phyloP scores from a whole-genome alignment of 1,140 invertebrate species.

The Drosophila mojavensis region DNA sequence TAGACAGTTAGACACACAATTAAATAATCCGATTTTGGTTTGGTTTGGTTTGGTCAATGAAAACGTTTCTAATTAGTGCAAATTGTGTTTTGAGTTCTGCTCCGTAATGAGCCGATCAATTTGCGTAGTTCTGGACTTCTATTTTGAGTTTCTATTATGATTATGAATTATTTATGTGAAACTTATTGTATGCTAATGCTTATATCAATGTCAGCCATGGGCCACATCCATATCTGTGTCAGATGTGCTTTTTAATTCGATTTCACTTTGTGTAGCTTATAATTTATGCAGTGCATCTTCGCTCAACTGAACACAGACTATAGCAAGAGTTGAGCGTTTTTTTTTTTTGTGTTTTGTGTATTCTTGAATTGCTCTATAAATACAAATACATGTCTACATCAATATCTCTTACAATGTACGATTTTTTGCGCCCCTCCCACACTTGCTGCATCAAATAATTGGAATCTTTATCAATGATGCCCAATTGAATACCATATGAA shows the following conservation, averaged over 20 bases:
- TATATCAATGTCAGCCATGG: conserved; percentile 2
- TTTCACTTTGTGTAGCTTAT: conserved; percentile 13
- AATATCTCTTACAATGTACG: conserved; percentile 1
- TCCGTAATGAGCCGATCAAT: conserved; percentile 36
- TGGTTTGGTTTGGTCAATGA: conserved; percentile 58
- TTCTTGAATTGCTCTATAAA: not conserved
- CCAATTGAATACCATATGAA: conserved; percentile 9
- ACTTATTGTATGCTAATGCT: not conserved
- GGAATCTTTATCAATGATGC: conserved; percentile 12
- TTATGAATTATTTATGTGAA: conserved; percentile 13
- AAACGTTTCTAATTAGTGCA: conserved; percentile 76
- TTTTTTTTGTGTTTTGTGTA: conserved; percentile 8
- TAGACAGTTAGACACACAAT: conserved; percentile 9
- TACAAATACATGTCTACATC: not conserved
- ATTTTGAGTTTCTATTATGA: conserved; percentile 20
- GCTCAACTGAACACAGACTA: conserved; percentile 22
- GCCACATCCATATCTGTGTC: too few relatives aligned
- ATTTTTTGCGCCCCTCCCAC: not conserved
- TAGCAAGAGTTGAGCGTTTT: conserved; percentile 22
- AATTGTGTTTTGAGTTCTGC: conserved; percentile 70
- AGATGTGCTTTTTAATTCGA: conserved; percentile 12
- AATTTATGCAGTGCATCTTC: conserved; percentile 9
- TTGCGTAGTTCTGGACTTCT: conserved; percentile 47
- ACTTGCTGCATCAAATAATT: conserved; percentile 18
- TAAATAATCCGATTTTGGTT: conserved; percentile 68